A percentile compares a stretch with the other conserved stretches of the same genome.
These are phyloP conservation scores for Megalurothrips usitatus DNA, from an alignment of 2,888 invertebrate species.

Conservation along the genomic window DNA sequence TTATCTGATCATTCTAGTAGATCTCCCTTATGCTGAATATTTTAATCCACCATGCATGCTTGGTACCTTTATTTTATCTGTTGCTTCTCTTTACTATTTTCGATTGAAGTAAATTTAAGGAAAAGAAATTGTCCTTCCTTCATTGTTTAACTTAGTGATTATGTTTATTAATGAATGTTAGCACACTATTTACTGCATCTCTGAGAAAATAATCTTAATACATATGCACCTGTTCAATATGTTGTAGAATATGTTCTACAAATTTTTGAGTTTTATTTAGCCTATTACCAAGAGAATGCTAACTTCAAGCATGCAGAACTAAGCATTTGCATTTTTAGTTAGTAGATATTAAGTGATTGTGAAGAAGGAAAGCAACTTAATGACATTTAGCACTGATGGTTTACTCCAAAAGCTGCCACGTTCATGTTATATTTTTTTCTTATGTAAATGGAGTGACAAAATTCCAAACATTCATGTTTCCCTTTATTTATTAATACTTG, in stretches of 20 bases:
- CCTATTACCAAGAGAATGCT: constrained; percentile 19
- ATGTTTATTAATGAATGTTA: constrained; percentile 27
- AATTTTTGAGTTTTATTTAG: constrained; percentile 14
- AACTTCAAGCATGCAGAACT: constrained; percentile 22
- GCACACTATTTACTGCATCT: constrained; percentile 20
- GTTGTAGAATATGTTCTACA: constrained; percentile 21
- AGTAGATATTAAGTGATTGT: constrained; percentile 3
- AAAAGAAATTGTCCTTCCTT: constrained; percentile 20
- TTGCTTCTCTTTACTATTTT: constrained; percentile 20
- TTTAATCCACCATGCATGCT: constrained; percentile 22
- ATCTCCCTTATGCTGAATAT: constrained; percentile 25
- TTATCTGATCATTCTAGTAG: constrained; percentile 11
- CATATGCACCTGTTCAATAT: constrained; percentile 22
- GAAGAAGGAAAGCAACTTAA: neutral
- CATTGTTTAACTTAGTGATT: constrained; percentile 18
- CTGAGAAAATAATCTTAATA: constrained; percentile 9
- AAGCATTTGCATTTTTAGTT: constrained; percentile 23
- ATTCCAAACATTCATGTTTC: too few relatives aligned
- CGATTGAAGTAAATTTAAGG: constrained; percentile 17
- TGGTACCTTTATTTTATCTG: constrained; percentile 26
- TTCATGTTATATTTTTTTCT: neutral
- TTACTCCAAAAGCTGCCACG: neutral
- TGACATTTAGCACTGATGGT: constrained; percentile 17
- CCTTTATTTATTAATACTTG: too few relatives aligned
- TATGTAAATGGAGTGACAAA: neutral